Percentiles rank a stretch among this genome's conserved stretches.
phyloP scores from a whole-genome alignment of 2,888 invertebrate species.

The Paralinhomoeus sp. region DNA sequence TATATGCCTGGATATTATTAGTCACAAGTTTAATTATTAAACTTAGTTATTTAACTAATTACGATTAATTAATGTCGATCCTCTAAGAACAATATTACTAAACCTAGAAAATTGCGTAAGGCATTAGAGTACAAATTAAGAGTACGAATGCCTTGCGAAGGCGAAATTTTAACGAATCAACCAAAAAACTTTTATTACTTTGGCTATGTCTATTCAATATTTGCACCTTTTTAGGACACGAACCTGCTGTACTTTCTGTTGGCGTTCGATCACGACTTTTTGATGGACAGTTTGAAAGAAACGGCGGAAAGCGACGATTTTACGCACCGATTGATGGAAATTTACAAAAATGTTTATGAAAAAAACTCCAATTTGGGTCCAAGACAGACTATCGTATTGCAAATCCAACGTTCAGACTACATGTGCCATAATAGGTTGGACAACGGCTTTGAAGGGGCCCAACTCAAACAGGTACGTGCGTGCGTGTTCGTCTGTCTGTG shows the following conservation, averaged over 20 bases:
- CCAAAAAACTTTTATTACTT: constrained; percentile 1
- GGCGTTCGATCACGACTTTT: constrained; percentile 19
- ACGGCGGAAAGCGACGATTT: constrained; percentile 20
- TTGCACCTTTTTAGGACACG: too few relatives aligned
- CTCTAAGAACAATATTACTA: too few relatives aligned
- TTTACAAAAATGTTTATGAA: constrained; percentile 15
- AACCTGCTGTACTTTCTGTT: constrained; percentile 16
- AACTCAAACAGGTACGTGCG: constrained; percentile 14
- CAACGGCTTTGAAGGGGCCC: constrained; percentile 8
- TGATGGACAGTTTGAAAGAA: constrained; percentile 14
- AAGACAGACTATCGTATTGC: constrained; percentile 15
- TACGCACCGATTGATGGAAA: constrained; percentile 17
- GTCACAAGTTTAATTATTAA: too few relatives aligned
- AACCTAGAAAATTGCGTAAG: too few relatives aligned
- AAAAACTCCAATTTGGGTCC: too few relatives aligned
- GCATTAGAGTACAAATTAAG: too few relatives aligned
- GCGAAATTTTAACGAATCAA: background rate
- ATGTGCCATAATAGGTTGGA: constrained; percentile 19
- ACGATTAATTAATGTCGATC: too few relatives aligned
- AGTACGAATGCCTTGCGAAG: too few relatives aligned
- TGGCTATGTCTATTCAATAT: too few relatives aligned
- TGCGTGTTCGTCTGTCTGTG: background rate
- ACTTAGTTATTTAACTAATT: too few relatives aligned
- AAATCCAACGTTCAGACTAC: constrained; percentile 23
- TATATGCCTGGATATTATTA: too few relatives aligned